Percentiles rank a stretch among this genome's conserved stretches.
These are phyloP conservation scores for Psittacula cyanocephala DNA, from an alignment of 2,113 vertebrate species.

Conservation along the genomic window DNA sequence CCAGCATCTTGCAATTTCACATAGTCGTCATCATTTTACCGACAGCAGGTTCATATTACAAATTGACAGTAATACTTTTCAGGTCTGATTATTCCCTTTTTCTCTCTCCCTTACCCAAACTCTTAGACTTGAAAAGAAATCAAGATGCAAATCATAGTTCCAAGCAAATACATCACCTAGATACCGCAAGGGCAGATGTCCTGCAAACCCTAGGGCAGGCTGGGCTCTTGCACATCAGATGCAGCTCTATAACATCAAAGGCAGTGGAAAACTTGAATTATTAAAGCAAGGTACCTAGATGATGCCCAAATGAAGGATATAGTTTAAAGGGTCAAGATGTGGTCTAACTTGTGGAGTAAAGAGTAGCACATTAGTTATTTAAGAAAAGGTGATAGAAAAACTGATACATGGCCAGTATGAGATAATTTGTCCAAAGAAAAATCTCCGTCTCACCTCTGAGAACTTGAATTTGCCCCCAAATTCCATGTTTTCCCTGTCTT, in stretches of 20 bases:
- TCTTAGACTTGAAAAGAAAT: background rate
- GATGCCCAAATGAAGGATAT: too few species aligned
- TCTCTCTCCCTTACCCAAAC: background rate
- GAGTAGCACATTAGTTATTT: background rate
- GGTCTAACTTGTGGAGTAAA: background rate
- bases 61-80: background rate
- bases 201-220: background rate
- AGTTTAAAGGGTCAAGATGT: background rate
- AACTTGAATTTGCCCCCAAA: background rate
- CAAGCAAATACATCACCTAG: background rate
- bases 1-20: conserved; percentile 45
- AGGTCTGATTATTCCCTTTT: conserved; percentile 2
- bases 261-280: background rate
- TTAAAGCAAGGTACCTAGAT: background rate
- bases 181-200: background rate
- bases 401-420: accelerated
- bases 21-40: conserved; percentile 54
- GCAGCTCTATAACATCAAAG: background rate
- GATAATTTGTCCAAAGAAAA: background rate
- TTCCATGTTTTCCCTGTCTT: background rate
- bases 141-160: background rate
- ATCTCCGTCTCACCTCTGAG: background rate
- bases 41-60: conserved; percentile 50
- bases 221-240: background rate
- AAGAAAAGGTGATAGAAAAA: background rate